phyloP scores from a whole-genome alignment of 2,888 invertebrate species.

The Rhaphigaster nebulosa region DNA sequence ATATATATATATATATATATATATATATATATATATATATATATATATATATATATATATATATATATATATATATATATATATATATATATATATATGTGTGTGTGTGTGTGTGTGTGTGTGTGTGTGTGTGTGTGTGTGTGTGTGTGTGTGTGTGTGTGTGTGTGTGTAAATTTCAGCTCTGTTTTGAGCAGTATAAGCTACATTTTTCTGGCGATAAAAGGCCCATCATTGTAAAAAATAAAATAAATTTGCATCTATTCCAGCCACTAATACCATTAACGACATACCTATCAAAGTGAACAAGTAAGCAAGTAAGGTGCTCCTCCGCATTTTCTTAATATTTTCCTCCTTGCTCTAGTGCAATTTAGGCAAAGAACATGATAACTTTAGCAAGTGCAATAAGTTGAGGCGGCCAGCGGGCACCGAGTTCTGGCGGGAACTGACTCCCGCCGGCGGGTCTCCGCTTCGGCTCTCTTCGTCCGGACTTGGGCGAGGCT shows the following conservation, averaged over 20 bases:
- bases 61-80: too few species aligned
- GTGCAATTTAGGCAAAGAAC: constrained; percentile 13
- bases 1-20: too few species aligned
- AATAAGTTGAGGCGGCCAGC: neutral
- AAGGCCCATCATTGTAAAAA: neutral
- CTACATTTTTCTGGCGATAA: neutral
- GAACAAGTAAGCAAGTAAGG: constrained; percentile 36
- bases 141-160: too few species aligned
- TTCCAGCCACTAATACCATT: neutral
- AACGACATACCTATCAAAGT: constrained; percentile 32
- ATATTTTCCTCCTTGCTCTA: neutral
- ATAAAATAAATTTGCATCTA: neutral
- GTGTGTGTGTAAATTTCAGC: too few species aligned
- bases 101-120: too few species aligned
- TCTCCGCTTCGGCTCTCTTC: constrained; percentile 2
- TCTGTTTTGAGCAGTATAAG: neutral
- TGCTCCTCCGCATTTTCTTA: constrained; percentile 34
- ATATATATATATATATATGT: too few species aligned
- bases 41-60: too few species aligned
- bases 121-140: too few species aligned
- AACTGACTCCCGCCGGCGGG: constrained; percentile 43
- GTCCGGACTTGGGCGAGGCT: constrained; percentile 19
- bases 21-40: too few species aligned
- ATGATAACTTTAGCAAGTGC: constrained; percentile 11
- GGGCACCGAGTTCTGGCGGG: constrained; percentile 50